phyloP scores from a whole-genome alignment of 2,797 vertebrate species.

The Syngnathus acus region DNA sequence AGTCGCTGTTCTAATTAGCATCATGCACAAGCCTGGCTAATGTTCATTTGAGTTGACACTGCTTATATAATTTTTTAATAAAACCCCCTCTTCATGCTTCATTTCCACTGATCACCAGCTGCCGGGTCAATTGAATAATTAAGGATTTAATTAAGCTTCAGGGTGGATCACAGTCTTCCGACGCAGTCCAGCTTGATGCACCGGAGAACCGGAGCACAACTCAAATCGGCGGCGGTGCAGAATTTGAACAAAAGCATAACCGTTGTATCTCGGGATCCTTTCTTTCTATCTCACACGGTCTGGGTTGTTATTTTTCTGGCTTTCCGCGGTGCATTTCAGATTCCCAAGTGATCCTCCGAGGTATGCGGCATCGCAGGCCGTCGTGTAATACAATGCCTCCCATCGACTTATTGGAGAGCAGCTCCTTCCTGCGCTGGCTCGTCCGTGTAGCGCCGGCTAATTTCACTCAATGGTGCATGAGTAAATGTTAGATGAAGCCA shows the following conservation, averaged over 20 bases:
- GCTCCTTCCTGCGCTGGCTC: slow-evolving; percentile 27
- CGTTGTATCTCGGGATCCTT: slow-evolving; percentile 61
- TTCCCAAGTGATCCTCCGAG: background rate
- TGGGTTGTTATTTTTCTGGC: slow-evolving; percentile 30
- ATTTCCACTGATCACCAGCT: slow-evolving; percentile 62
- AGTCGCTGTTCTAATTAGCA: slow-evolving; percentile 55
- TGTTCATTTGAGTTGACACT: slow-evolving; percentile 48
- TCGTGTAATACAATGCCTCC: slow-evolving; percentile 62
- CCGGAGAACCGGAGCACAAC: slow-evolving; percentile 40
- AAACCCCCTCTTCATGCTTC: slow-evolving; percentile 52
- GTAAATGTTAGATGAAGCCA: slow-evolving; percentile 61
- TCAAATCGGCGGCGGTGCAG: slow-evolving; percentile 49
- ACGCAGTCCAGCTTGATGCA: slow-evolving; percentile 25
- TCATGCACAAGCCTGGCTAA: slow-evolving; percentile 36
- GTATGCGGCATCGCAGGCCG: slow-evolving; percentile 3
- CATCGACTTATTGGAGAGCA: slow-evolving; percentile 59
- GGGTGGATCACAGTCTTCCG: slow-evolving; percentile 49
- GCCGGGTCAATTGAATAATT: slow-evolving; percentile 67
- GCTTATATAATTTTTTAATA: slow-evolving; percentile 62
- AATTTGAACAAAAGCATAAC: slow-evolving; percentile 56
- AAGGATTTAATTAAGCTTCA: slow-evolving; percentile 57
- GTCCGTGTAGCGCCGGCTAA: slow-evolving; percentile 55
- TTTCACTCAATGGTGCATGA: slow-evolving; percentile 59
- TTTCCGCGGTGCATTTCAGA: background rate
- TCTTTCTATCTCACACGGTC: slow-evolving; percentile 53